Conservation (phyloP, 2,113 vertebrate species). For the Paratilapia polleni region DNA sequence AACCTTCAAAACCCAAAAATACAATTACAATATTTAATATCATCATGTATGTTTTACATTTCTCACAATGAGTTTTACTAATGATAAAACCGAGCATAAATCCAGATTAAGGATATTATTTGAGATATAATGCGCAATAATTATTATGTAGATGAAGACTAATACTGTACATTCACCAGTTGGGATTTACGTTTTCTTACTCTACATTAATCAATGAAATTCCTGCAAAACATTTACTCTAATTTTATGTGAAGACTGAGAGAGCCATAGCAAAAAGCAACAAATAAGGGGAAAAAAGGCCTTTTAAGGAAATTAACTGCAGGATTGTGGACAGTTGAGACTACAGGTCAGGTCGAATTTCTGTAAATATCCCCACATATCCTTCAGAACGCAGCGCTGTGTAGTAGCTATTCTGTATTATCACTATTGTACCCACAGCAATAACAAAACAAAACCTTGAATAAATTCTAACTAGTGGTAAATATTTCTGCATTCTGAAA, state of each 20-base stretch:
- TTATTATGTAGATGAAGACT: not conserved
- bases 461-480: no score
- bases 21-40: not conserved
- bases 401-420: not conserved
- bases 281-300: no score
- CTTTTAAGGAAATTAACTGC: no score
- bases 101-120: not conserved
- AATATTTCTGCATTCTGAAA: no score
- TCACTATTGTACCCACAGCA: accelerated
- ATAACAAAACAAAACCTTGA: no score
- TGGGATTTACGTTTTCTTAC: no score
- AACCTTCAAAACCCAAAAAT: not conserved
- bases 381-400: not conserved
- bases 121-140: not conserved
- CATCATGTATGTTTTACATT: not conserved
- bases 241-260: not conserved
- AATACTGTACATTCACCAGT: not conserved
- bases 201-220: not conserved
- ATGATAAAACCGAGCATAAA: not conserved
- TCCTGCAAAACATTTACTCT: not conserved
- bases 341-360: not conserved
- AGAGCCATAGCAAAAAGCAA: no score
- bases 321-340: no score
- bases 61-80: not conserved
- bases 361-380: not conserved